These are phyloP conservation scores for Acleris laterana DNA, from an alignment of 2,888 invertebrate genomes.

Conservation along the genomic window DNA sequence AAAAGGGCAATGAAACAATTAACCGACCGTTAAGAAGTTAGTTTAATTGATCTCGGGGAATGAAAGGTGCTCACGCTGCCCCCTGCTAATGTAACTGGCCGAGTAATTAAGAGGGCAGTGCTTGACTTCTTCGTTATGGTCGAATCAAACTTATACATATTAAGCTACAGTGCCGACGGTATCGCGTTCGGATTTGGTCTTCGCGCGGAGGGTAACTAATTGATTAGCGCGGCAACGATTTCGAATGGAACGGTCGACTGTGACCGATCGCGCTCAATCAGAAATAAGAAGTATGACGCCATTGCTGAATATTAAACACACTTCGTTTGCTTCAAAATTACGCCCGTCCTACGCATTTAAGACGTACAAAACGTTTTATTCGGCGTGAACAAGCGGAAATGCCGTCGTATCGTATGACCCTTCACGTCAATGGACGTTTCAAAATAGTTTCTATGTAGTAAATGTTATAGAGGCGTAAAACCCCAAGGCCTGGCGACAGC, in stretches of 20 bases:
- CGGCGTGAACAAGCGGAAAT: background rate
- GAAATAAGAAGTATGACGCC: slow-evolving; percentile 52
- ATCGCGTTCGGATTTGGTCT: slow-evolving; percentile 11
- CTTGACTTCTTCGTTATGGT: background rate
- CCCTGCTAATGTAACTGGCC: background rate
- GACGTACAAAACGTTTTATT: background rate
- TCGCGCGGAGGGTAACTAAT: slow-evolving; percentile 57
- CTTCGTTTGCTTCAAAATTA: slow-evolving; percentile 31
- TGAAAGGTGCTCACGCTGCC: background rate
- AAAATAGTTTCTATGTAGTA: slow-evolving; percentile 10
- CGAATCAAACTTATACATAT: background rate
- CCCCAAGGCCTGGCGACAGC: slow-evolving; percentile 26
- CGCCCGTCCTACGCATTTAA: background rate
- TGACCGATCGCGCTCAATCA: slow-evolving; percentile 61
- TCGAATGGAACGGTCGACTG: slow-evolving; percentile 58
- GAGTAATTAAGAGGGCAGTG: background rate
- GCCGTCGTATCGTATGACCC: slow-evolving; percentile 10
- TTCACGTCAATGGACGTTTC: too few species aligned
- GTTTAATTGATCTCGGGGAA: background rate
- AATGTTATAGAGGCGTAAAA: slow-evolving; percentile 14
- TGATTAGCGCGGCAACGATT: slow-evolving; percentile 62
- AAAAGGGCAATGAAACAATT: slow-evolving; percentile 1
- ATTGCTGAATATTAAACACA: slow-evolving; percentile 41
- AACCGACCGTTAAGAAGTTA: slow-evolving; percentile 1
- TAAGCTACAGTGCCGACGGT: background rate